phyloP scores from a whole-genome alignment of 30 jellyfish, hydroid and myxozoan genomes.

The Aurelia sp. region DNA sequence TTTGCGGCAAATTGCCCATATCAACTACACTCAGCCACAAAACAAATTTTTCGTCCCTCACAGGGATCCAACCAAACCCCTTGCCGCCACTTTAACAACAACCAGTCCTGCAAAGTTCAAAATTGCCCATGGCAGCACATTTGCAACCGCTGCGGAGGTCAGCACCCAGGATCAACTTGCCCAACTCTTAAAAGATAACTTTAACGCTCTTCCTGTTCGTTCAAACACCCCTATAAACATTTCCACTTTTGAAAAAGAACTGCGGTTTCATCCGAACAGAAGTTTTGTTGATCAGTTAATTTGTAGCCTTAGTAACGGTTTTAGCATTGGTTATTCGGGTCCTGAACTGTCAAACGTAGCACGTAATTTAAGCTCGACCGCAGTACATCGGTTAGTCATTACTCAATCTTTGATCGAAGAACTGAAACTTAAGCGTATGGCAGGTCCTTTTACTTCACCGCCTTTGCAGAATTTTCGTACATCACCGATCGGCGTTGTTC shows the following conservation, averaged over 20 bases:
- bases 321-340: slow-evolving; percentile 22
- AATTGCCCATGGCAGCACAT: slow-evolving; percentile 6
- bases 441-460: slow-evolving; percentile 27
- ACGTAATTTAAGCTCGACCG: slow-evolving; percentile 14
- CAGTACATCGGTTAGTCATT: neutral
- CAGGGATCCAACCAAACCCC: neutral
- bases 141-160: slow-evolving; percentile 7
- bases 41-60: neutral
- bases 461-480: slow-evolving; percentile 26
- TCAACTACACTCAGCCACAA: neutral
- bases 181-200: neutral
- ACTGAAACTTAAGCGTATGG: slow-evolving; percentile 10
- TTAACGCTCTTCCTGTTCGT: slow-evolving; percentile 27
- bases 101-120: neutral
- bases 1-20: neutral
- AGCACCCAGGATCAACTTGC: slow-evolving; percentile 16
- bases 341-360: neutral
- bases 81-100: neutral
- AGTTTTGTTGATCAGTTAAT: neutral
- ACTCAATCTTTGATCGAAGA: neutral
- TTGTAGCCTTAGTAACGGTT: slow-evolving; percentile 4
- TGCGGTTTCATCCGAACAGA: neutral
- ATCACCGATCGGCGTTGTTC: slow-evolving; percentile 31
- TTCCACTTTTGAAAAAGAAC: neutral
- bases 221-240: slow-evolving; percentile 14